phyloP scores from a whole-genome alignment of 2,113 vertebrate species.

The Oenanthe oenanthe region DNA sequence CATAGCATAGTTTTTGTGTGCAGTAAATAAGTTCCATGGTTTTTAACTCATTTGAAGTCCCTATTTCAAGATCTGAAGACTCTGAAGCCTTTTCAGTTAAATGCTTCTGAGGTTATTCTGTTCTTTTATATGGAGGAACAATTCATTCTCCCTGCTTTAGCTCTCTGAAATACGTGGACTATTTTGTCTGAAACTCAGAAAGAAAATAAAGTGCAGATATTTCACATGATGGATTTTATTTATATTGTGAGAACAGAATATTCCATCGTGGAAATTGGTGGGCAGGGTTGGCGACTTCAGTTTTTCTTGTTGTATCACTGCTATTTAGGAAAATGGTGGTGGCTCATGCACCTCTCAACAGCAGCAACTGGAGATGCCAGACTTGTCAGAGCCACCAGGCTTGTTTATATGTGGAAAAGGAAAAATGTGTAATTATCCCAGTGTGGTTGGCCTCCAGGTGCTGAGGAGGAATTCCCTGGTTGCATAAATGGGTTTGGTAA shows the following conservation, averaged over 20 bases:
- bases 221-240: not conserved
- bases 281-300: not conserved
- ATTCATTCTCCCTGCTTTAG: not conserved
- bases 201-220: not conserved
- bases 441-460: not conserved
- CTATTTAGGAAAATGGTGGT: not conserved
- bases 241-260: not conserved
- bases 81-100: conserved; percentile 21
- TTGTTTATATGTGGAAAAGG: not conserved
- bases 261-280: not conserved
- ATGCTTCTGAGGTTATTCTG: not conserved
- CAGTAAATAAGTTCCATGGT: conserved; percentile 46
- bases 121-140: not conserved
- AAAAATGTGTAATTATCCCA: not conserved
- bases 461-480: not conserved
- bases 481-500: not conserved
- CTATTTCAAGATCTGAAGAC: conserved; percentile 19
- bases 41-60: conserved; percentile 43
- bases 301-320: not conserved
- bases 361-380: not conserved
- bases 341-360: not conserved
- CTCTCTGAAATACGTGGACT: not conserved
- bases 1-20: conserved; percentile 21
- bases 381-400: not conserved
- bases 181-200: not conserved